Base-by-base conservation (phyloP, 30 jellyfish, hydroid and myxozoan genomes). In the Pseudorhiza aurosa region DNA sequence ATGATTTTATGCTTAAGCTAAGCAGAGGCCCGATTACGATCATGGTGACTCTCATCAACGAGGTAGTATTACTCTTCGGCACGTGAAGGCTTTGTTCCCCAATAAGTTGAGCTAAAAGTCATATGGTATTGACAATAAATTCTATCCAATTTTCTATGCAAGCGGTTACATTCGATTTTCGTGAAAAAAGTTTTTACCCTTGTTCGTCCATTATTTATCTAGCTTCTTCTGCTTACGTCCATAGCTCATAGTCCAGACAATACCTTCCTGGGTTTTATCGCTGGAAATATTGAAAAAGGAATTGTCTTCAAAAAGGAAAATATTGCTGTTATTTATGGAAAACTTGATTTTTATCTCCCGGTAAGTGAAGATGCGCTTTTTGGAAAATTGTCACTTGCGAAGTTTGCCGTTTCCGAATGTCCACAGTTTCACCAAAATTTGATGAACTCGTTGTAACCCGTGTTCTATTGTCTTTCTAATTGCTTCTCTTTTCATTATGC, bases 241-340 rank as follows among this genome's bases (percentile, higher is more conserved):
- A n/a, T n/a, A 95, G 99, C 99, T 5, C 99, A 95, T 57, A 75
- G 96, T 30, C 97, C 95, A 21, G 99, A 95, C 63, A 95, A 95
- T 62, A 65, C 95, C 8, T 95, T 95, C 62, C 93, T 95, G 30
- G 99, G 99, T 1, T 83, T 95, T 55, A 97, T 85, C 18, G 93
- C 91, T 69, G 96, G 96, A 30, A 74, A 68, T 18, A 26, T 37
- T 26, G 85, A 77, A 15, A 15, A 17, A 12, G 44, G 44, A 26
- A 39, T 26, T 58, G 59, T 43, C 0, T 15, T 5, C 24, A n/a
- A n/a, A 53, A 95, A 83, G 71, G 72, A 95, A 45, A 55, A 82
- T 45, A 44, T 27, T 26, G 99, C 99, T 17, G 79, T 95, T 33
- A 72, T 95, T 35, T 95, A 95, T 58, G 99, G 97, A 18, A 95